Base-by-base conservation (phyloP, 2,797 vertebrate species). In the Falco biarmicus region DNA sequence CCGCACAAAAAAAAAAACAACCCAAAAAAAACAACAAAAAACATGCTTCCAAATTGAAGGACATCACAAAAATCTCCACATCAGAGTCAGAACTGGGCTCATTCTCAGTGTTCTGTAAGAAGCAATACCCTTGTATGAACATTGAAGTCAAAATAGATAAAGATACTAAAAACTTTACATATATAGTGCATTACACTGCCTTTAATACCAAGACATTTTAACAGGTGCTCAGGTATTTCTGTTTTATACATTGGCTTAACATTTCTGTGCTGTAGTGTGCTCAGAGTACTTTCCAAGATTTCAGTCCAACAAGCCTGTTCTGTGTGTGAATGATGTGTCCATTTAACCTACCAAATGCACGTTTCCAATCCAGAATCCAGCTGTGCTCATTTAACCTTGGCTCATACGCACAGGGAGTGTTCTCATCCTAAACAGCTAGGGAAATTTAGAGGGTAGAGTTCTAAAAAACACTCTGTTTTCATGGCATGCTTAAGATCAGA, bases 341-440 rank as follows among this genome's bases (percentile, higher is more conserved):
- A 18, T 93, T 92, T 91, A 94, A 95, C 57, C 54, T 65, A 90
- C 65, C 34, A 85, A 93, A 92, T 17, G 54, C 14, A 7, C 63
- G 78, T 51, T 87, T 89, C 88, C 86, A 93, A 85, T 73, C 82
- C 84, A 92, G 90, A 93, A 84, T 85, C 93, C 95, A 95, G 88
- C 90, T 95, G 95, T 85, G 92, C 90, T 96, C 94, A 69, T 87
- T 96, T 95, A 95, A 95, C 92, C 90, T 83, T 89, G 93, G 87
- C 93, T 96, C 59, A 21, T 20, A 45, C 0, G 3, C 78, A 80
- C 56, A 81, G 73, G 34, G 57, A 95, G 32, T 61, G 86, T 85
- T 95, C 95, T 83, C 75, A 75, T 89, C 69, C 86, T 92, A 37
- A 91, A 89, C 9, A 64, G 75, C 68, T 11, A 48, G 31, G 57